A percentile compares a stretch with the other conserved stretches of the same genome.
These are phyloP conservation scores for Drosophila aff. DNA, from an alignment of 1,140 invertebrate genomes.

Conservation along the genomic window DNA sequence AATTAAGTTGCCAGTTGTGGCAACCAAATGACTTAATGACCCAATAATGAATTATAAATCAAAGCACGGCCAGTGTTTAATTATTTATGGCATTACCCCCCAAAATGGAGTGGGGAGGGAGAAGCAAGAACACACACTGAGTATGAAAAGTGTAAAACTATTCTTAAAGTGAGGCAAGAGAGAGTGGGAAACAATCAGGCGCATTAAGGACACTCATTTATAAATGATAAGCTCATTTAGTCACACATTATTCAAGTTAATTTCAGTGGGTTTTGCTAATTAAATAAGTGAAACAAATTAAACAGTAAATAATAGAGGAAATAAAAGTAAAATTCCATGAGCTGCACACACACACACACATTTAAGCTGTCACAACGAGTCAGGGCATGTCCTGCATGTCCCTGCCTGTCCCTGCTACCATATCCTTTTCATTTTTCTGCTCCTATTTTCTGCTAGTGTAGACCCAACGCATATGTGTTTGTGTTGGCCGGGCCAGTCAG, in stretches of 20 bases:
- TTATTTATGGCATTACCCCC: not conserved
- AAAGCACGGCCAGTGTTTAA: not conserved
- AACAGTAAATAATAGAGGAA: not conserved
- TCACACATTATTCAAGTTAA: conserved; percentile 19
- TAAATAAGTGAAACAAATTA: conserved; percentile 19
- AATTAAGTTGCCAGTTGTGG: not conserved
- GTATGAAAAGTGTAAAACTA: conserved; percentile 5
- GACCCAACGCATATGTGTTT: conserved; percentile 10
- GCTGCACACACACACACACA: too few relatives aligned
- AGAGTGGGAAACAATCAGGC: not conserved
- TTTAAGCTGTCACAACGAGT: not conserved
- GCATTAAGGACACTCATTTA: conserved; percentile 7
- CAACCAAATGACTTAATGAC: conserved; percentile 15
- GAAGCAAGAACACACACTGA: not conserved
- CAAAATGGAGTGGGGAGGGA: not conserved
- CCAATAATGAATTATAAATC: conserved; percentile 20
- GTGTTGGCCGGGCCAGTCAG: conserved; percentile 58
- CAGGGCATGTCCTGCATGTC: too few relatives aligned
- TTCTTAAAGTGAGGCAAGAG: not conserved
- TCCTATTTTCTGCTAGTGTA: conserved; percentile 26
- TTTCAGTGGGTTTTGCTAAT: not conserved
- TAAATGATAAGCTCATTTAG: conserved; percentile 19
- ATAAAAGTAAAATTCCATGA: not conserved
- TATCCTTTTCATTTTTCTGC: not conserved
- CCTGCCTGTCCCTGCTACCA: too few relatives aligned